phyloP scores from a whole-genome alignment of 2,113 vertebrate species.

The Hyla sarda region DNA sequence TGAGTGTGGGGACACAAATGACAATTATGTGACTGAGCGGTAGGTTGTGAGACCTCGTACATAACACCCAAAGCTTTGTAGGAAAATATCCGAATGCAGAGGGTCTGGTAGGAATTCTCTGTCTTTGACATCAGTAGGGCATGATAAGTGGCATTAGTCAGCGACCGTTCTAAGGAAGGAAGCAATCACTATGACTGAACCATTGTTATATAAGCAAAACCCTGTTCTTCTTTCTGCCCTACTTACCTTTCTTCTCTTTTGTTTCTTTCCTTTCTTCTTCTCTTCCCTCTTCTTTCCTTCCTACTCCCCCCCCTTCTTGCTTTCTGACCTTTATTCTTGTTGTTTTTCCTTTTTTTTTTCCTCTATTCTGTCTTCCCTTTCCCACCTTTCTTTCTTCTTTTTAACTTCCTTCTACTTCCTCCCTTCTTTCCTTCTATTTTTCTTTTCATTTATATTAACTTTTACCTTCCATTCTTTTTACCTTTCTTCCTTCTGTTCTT shows the following conservation, averaged over 20 bases:
- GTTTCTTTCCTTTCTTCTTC: neutral
- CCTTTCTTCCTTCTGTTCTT: neutral
- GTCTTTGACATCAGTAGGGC: too few species aligned
- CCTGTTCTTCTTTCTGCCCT: too few species aligned
- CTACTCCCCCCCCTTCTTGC: neutral
- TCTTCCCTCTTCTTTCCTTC: neutral
- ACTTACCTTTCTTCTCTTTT: neutral
- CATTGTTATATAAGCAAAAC: too few species aligned
- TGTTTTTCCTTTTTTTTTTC: neutral
- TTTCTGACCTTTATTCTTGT: too few species aligned
- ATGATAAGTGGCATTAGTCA: too few species aligned
- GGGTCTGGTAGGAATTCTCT: too few species aligned
- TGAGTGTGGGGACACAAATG: neutral
- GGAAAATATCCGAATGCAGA: too few species aligned
- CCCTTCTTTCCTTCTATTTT: neutral
- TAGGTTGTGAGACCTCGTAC: neutral
- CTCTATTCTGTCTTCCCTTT: neutral
- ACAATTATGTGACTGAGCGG: neutral
- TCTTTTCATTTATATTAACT: too few species aligned
- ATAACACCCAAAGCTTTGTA: too few species aligned
- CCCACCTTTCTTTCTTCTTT: neutral
- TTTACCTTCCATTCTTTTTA: neutral
- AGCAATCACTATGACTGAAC: too few species aligned
- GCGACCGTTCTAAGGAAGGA: too few species aligned
- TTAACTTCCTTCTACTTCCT: neutral